Evolutionary conservation across 1,140 invertebrate genomes (phyloP).

Genomic region (Listronotus bonariensis): DNA sequence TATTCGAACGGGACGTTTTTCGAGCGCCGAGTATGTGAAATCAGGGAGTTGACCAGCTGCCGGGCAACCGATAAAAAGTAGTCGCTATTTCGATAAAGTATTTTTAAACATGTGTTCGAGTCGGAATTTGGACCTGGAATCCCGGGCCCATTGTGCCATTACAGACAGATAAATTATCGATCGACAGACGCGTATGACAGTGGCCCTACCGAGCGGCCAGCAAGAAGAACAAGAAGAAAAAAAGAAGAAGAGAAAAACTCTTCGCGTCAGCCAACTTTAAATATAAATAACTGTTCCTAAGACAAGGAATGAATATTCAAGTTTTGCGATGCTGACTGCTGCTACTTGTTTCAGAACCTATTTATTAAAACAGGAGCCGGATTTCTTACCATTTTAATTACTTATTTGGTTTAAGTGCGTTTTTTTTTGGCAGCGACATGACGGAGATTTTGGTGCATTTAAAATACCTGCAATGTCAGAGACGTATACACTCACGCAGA

Average conservation of each 20-base stretch:
- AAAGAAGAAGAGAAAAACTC: background rate
- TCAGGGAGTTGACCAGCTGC: constrained; percentile 47
- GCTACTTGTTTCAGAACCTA: constrained; percentile 11
- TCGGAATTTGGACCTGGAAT: constrained; percentile 54
- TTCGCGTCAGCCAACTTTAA: constrained; percentile 36
- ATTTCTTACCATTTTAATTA: constrained; percentile 27
- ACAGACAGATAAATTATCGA: constrained; percentile 56
- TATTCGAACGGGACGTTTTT: constrained; percentile 3
- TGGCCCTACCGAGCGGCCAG: constrained; percentile 29
- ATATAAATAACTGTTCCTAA: constrained; percentile 45
- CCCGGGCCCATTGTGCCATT: constrained; percentile 52
- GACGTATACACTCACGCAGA: too few species aligned
- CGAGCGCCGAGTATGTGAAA: constrained; percentile 40
- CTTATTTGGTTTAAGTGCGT: constrained; percentile 20
- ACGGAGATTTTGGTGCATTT: too few species aligned
- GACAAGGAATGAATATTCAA: constrained; percentile 27
- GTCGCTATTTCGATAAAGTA: constrained; percentile 54
- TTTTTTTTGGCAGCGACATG: too few species aligned
- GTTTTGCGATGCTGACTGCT: background rate
- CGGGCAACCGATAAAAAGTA: constrained; percentile 48
- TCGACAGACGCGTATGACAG: constrained; percentile 56
- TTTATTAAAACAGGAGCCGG: constrained; percentile 23
- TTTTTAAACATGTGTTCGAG: constrained; percentile 56
- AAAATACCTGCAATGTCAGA: too few species aligned
- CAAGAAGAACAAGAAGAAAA: constrained; percentile 3